Base-by-base conservation (phyloP, 2,888 invertebrate species). In the Tricholauxania praeusta region DNA sequence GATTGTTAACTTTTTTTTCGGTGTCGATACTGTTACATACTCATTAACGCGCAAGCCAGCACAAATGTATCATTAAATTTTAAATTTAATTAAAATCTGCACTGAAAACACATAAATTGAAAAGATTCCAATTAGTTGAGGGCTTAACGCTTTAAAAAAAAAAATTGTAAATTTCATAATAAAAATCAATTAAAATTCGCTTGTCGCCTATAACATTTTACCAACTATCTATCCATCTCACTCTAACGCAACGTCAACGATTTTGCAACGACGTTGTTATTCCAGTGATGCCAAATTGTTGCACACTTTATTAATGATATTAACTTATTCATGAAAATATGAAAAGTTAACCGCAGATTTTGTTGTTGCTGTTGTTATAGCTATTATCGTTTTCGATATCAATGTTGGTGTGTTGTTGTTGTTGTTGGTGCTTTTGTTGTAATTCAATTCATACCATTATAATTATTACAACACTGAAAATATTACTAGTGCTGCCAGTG, bases 301-400 rank as follows among this genome's bases (percentile, higher is more conserved):
- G 39, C 10, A 39, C 10, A 51, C 17, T 64, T 64, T 64, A 51
- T 64, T 64, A 64, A 51, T 64, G 51, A 64, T 22, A 51, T 64
- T 64, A 64, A 64, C 64, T 64, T 62, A 62, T 62, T 62, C 60
- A 62, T 62, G 60, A 62, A n/a, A 14, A 39, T n/a, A 62, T 39
- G 15, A 4, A 62, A 62, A 62, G 32, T 62, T 17, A 62, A 39
- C 39, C 28, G 28, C 22, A 39, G 39, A 39, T 39, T 4, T 62
- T 62, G 60, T 14, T 60, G 28, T 59, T 57, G 22, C 28, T 59
- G 59, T 22, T 57, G 28, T 59, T 28, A 12, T 19, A 14, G 10
- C 22, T 55, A 19, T 19, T 28, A 15, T 28, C 39, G 60, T n/a
- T 62, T 17, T 17, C 32, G 60, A 17, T 62, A 39, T 62, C 32